These are phyloP conservation scores for Acanthornis magna DNA, from an alignment of 2,797 vertebrate species.

Conservation along the genomic window DNA sequence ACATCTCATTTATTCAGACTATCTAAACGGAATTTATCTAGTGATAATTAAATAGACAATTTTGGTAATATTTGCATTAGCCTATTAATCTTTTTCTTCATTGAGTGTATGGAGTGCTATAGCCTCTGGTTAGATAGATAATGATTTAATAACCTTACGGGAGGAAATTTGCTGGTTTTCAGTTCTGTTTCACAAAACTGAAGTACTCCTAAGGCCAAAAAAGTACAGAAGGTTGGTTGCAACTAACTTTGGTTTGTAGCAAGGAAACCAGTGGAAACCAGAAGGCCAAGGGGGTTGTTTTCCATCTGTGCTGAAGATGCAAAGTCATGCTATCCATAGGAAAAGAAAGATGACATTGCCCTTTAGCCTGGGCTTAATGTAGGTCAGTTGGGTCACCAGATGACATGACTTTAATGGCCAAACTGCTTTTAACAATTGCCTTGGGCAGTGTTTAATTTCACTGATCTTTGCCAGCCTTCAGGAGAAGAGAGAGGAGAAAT, in stretches of 20 bases:
- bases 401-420: conserved; percentile 65
- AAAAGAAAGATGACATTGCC: conserved; percentile 59
- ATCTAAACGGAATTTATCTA: not conserved
- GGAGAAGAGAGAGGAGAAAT: conserved; percentile 23
- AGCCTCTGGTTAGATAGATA: not conserved
- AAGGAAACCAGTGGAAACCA: not conserved
- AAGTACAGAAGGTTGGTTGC: not conserved
- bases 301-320: conserved; percentile 53
- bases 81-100: not conserved
- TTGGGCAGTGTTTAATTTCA: conserved; percentile 59
- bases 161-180: not conserved
- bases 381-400: conserved; percentile 65
- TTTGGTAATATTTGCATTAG: not conserved
- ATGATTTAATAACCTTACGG: not conserved
- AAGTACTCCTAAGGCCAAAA: not conserved
- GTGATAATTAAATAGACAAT: not conserved
- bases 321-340: conserved; percentile 29
- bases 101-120: not conserved
- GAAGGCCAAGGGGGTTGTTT: not conserved
- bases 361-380: conserved; percentile 63
- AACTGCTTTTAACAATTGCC: conserved; percentile 60
- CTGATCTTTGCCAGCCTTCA: conserved; percentile 46
- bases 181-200: not conserved
- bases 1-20: not conserved
- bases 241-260: not conserved